phyloP scores from a whole-genome alignment of 1,140 invertebrate species.

The Drosophila insularis region DNA sequence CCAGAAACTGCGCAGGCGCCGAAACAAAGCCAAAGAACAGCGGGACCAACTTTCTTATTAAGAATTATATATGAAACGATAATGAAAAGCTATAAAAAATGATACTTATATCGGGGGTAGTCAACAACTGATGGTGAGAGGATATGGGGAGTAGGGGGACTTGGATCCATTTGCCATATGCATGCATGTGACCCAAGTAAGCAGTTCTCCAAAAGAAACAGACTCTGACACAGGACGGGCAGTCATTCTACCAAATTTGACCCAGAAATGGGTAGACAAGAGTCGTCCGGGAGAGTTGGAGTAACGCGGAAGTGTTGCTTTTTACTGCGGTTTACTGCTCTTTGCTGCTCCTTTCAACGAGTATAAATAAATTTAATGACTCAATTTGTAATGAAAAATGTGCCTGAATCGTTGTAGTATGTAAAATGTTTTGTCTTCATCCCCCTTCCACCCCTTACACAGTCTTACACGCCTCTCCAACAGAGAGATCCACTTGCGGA shows the following conservation, averaged over 20 bases:
- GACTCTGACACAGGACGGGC: background rate
- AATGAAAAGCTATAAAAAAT: constrained; percentile 79
- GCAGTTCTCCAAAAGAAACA: background rate
- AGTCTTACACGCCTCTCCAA: background rate
- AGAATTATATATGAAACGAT: constrained; percentile 72
- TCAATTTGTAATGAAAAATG: constrained; percentile 81
- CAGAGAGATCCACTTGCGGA: constrained; percentile 50
- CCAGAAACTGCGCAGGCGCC: constrained; percentile 43
- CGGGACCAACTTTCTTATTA: constrained; percentile 64
- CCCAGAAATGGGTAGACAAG: constrained; percentile 57
- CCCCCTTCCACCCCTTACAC: background rate
- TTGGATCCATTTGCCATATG: constrained; percentile 28
- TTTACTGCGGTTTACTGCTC: constrained; percentile 44
- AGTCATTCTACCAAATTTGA: constrained; percentile 49
- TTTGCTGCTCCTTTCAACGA: constrained; percentile 63
- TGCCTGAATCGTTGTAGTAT: constrained; percentile 25
- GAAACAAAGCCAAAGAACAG: constrained; percentile 36
- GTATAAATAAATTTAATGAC: constrained; percentile 80
- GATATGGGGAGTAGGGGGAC: background rate
- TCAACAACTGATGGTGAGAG: background rate
- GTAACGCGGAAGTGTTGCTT: constrained; percentile 67
- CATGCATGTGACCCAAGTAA: constrained; percentile 14
- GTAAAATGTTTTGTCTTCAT: constrained; percentile 41
- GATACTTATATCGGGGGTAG: constrained; percentile 60
- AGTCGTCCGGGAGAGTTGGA: constrained; percentile 46